Evolutionary conservation across 2,888 invertebrate genomes (phyloP), one percentile per base, ranked within the genome.

Genomic region (Lepidocyrtinus sp.): DNA sequence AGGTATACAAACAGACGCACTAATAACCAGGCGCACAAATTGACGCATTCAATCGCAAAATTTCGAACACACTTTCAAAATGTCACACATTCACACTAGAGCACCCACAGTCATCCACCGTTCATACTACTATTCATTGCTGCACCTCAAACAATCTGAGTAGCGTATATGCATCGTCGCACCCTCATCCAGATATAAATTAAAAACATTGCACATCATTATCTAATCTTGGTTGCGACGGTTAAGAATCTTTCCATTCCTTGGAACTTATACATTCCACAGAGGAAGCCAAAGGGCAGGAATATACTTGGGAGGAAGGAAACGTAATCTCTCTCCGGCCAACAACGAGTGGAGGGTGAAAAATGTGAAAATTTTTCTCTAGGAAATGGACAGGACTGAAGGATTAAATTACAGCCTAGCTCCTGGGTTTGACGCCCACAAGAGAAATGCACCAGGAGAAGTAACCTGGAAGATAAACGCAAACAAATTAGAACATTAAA

Each of bases 71-170:
- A 27, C 75, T 64, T 71, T 75, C 80, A 74, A 70, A 65, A 21
- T 73, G 67, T 80, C 55, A 62, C 80, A 50, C 80, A 81, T 75
- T 70, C 80, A 81, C 75, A 81, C 80, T 67, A 75, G 15, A 26
- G 21, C 74, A 68, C 80, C 67, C 73, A 72, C 63, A 70, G 61
- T 81, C 80, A 81, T 72, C 80, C 80, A 62, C 80, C 80, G 80
- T 81, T 81, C 75, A 81, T 81, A 67, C 80, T 68, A 75, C 61
- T 21, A 74, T 68, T 50, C 74, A 74, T 79, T 74, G 68, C 75
- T 55, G 17, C 69, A 5, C 62, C 73, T 63, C 36, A 63, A 22
- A 73, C 62, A 50, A 50, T 50, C 50, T 50, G 50, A 50, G 15
- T 50, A 50, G 50, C 15, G 50, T 50, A 50, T 50, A 50, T 50